phyloP scores from a whole-genome alignment of 2,113 vertebrate species.

The Prietella phreatophila region DNA sequence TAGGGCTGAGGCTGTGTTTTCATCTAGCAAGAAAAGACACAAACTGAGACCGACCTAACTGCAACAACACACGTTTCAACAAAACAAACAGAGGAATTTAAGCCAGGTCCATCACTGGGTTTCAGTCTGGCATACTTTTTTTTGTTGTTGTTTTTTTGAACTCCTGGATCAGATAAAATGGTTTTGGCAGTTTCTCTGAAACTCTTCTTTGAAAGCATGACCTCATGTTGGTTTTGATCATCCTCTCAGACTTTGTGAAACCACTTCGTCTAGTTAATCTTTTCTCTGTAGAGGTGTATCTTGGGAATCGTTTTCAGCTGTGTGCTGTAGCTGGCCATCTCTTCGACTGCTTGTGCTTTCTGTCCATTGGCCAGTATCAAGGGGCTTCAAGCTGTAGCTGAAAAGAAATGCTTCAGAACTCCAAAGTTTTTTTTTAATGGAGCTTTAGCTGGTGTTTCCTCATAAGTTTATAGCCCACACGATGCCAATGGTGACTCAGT shows the following conservation, averaged over 20 bases:
- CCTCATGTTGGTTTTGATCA: not conserved
- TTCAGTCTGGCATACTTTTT: not conserved
- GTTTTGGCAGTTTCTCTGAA: constrained; percentile 17
- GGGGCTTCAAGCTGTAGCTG: not conserved
- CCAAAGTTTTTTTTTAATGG: not conserved
- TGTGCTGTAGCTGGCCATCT: not conserved
- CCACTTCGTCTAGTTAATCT: constrained; percentile 1
- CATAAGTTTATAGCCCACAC: not conserved
- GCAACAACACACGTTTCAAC: not conserved
- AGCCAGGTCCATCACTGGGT: not conserved
- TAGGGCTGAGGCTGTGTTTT: not conserved
- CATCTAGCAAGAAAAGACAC: not conserved
- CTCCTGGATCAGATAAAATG: not conserved
- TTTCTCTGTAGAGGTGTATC: not conserved
- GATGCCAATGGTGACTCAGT: not conserved
- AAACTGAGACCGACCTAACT: not conserved
- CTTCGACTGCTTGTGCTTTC: not conserved
- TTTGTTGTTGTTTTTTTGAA: not conserved
- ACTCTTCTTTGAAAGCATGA: constrained; percentile 6
- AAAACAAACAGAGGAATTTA: not conserved
- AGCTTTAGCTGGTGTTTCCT: constrained; percentile 2
- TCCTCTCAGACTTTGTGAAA: not conserved
- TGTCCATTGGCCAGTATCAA: not conserved
- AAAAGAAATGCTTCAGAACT: not conserved
- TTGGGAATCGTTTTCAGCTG: constrained; percentile 10